Conservation (phyloP, 2,888 invertebrate species). For the Sipunculus nudus region DNA sequence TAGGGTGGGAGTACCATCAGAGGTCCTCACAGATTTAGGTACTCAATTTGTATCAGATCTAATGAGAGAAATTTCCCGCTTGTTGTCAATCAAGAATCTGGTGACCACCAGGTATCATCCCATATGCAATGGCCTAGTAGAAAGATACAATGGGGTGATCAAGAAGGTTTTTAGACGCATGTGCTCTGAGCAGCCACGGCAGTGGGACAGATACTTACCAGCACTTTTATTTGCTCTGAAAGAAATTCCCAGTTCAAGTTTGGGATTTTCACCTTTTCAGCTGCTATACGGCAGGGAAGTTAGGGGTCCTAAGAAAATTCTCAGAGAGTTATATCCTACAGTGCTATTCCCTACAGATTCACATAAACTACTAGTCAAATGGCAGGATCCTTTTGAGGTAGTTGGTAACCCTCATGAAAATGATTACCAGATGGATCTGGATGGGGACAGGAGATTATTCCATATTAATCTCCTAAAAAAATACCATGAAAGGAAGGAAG, state of each 20-base stretch:
- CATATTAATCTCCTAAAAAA: too few relatives aligned
- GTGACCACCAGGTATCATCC: slow-evolving; percentile 25
- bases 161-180: slow-evolving; percentile 9
- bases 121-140: slow-evolving; percentile 18
- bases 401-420: too few relatives aligned
- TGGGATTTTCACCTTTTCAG: slow-evolving; percentile 17
- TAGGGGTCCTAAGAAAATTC: slow-evolving; percentile 3
- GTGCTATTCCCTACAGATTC: too few relatives aligned
- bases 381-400: too few relatives aligned
- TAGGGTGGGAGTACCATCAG: slow-evolving; percentile 32
- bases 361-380: too few relatives aligned
- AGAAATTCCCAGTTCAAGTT: slow-evolving; percentile 6
- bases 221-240: slow-evolving; percentile 9
- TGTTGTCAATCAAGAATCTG: slow-evolving; percentile 24
- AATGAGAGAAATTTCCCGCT: slow-evolving; percentile 24
- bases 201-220: slow-evolving; percentile 17
- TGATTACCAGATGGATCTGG: too few relatives aligned
- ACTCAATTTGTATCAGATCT: slow-evolving; percentile 35
- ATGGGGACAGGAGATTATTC: too few relatives aligned
- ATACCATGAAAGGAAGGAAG: slow-evolving; percentile 32
- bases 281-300: slow-evolving; percentile 13
- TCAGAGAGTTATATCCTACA: background rate
- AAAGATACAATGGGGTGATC: slow-evolving; percentile 26
- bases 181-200: background rate
- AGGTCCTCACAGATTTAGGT: slow-evolving; percentile 31